Evolutionary conservation across 2,888 invertebrate species (phyloP).

Genomic region (Standfussiana lucernea): DNA sequence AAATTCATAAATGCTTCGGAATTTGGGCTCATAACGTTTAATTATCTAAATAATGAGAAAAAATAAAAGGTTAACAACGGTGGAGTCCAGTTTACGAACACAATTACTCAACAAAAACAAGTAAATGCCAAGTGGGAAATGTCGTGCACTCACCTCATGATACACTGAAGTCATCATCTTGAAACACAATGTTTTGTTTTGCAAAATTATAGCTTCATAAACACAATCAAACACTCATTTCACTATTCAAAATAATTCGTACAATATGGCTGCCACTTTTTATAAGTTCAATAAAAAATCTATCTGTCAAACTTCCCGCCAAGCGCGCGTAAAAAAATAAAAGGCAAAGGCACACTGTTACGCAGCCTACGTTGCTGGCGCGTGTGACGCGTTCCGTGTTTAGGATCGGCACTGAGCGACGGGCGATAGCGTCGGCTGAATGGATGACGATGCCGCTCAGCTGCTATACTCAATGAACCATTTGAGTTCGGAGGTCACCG

Average conservation of each 20-base stretch:
- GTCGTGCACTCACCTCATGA: conserved; percentile 89
- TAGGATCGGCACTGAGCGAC: conserved; percentile 86
- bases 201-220: conserved; percentile 74
- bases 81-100: conserved; percentile 73
- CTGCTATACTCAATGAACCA: conserved; percentile 89
- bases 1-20: conserved; percentile 20
- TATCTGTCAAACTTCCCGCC: conserved; percentile 85
- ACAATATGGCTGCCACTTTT: conserved; percentile 55
- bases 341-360: conserved; percentile 77
- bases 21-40: conserved; percentile 45
- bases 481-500: conserved; percentile 88
- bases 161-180: conserved; percentile 88
- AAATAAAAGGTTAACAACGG: conserved; percentile 67
- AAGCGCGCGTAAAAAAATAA: conserved; percentile 75
- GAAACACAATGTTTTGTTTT: conserved; percentile 79
- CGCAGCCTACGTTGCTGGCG: conserved; percentile 81
- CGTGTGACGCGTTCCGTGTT: conserved; percentile 89
- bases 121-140: conserved; percentile 85
- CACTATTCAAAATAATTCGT: conserved; percentile 68
- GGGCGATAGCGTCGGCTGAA: conserved; percentile 80
- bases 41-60: conserved; percentile 52
- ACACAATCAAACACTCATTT: conserved; percentile 85
- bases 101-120: conserved; percentile 84
- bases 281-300: conserved; percentile 27
- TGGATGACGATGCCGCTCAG: conserved; percentile 83